Base-by-base conservation (phyloP, 53 echinoderm and acorn worm species). In the Actinopyga echinites region DNA sequence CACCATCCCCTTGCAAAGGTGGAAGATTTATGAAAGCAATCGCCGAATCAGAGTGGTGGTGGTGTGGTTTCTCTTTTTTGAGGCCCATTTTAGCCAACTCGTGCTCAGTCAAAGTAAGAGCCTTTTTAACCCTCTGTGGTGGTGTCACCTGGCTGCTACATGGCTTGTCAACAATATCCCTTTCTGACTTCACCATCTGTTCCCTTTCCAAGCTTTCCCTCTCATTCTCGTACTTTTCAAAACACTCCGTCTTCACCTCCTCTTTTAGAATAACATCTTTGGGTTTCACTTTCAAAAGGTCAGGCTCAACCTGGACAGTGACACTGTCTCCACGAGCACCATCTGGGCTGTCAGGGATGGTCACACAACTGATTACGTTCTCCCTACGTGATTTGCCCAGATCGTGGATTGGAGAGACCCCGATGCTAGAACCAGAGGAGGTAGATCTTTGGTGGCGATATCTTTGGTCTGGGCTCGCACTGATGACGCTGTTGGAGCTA, bases 21-120 rank as follows among this genome's bases (percentile, higher is more conserved):
- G 99, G 99, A 9, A 99, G 91, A 78, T 99, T 95, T 74, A 99
- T 90, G 69, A 97, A 97, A 6, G 92, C 90, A 17, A 97, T 93
- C 1, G 89, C 90, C 5, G 92, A 88, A 73, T 97, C 97, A 33
- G 90, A 82, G 29, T 90, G 89, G 59, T 99, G 94, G 79, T 90
- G 88, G 25, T 85, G 80, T 0, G 93, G 92, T 54, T 87, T 73
- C 55, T 94, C 93, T 56, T 94, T 90, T 85, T 99, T 99, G 53
- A 99, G 62, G 35, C 88, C 90, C 45, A 86, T 29, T 30, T 87
- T 87, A 19, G 82, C 60, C 35, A 80, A 32, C 36, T 80, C 81
- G 15, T 80, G 63, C 31, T 80, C 81, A 10, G 81, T 80, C 34
- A 80, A 42, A 11, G 81, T 62, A 28, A 62, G 40, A 17, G 62